A percentile compares a stretch with the other conserved stretches of the same genome.
These are phyloP conservation scores for Escarpia spicata DNA, from an alignment of 2,888 invertebrate genomes.

Conservation along the genomic window DNA sequence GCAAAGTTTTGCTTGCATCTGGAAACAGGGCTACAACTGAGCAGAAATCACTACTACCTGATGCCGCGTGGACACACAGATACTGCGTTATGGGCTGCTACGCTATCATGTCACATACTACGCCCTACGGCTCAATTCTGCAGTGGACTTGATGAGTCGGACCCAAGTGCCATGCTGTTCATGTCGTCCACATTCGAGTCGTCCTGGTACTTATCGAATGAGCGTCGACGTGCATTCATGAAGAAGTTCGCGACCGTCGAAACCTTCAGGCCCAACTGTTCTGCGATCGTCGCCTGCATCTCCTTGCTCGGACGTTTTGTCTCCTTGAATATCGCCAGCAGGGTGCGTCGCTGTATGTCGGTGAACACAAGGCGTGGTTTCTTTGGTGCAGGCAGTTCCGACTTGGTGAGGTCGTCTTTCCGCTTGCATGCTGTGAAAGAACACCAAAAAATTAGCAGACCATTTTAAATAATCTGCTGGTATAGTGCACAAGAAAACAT, in stretches of 20 bases:
- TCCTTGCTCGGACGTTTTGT: slow-evolving; percentile 99
- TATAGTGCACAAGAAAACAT: background rate
- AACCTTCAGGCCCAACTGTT: slow-evolving; percentile 92
- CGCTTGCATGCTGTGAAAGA: slow-evolving; percentile 79
- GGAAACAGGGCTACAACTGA: slow-evolving; percentile 7
- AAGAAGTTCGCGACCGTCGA: slow-evolving; percentile 99
- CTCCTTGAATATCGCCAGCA: slow-evolving; percentile 99
- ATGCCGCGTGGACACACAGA: background rate
- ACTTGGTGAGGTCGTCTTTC: slow-evolving; percentile 57
- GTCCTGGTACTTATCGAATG: slow-evolving; percentile 89
- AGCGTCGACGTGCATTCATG: slow-evolving; percentile 98
- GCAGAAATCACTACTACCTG: slow-evolving; percentile 16
- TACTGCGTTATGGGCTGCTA: slow-evolving; percentile 6
- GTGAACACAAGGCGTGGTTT: slow-evolving; percentile 99
- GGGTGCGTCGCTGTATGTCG: slow-evolving; percentile 98
- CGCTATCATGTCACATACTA: background rate
- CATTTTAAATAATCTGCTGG: background rate
- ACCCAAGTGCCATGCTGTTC: slow-evolving; percentile 13
- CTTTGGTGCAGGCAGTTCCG: slow-evolving; percentile 80
- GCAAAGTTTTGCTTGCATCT: slow-evolving; percentile 13
- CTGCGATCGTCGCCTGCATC: slow-evolving; percentile 99
- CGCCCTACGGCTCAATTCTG: slow-evolving; percentile 19
- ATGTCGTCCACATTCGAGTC: slow-evolving; percentile 67
- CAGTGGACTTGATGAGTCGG: slow-evolving; percentile 16
- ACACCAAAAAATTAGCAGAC: background rate